Base-by-base conservation (phyloP, 2,113 vertebrate species). In the Motacilla tschutschensis region DNA sequence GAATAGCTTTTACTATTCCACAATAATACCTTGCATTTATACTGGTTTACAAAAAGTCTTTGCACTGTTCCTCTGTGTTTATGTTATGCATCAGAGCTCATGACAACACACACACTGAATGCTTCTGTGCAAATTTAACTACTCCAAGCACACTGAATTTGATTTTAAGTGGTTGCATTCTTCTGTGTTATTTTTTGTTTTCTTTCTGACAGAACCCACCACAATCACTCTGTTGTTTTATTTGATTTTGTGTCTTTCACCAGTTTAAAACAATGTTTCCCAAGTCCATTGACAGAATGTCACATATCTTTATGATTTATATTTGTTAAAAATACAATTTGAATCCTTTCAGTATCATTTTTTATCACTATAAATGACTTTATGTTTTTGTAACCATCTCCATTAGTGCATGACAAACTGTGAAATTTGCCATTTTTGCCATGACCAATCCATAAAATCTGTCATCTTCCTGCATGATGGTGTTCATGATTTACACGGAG, bases 401-500 rank as follows among this genome's bases (percentile, higher is more conserved):
- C 47, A 71, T 91, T 92, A 94, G 69, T 81, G 80, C 73, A 53
- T 88, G 77, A 91, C 35, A 89, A 94, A 90, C 66, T 81, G 51
- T 89, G 75, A 83, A 93, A 88, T 83, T 94, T 87, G 38, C 73
- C 31, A 66, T 89, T 91, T 94, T 96, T 92, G 41, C 74, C 72
- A 90, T 90, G 83, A 88, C 47, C 24, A 74, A 63, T 88, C 40
- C 50, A 87, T 89, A 94, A 93, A 91, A 89, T 90, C 59, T 89
- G 38, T 93, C 50, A 69, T 64, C 46, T 84, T 54, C 14, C 26
- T 89, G 75, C 44, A 76, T 51, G 48, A 85, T 75, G 83, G 58
- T 66, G 44, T 80, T 81, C 81, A 72, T 70, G 36, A 57, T 63
- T 92, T 84, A 83, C 35, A 69, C 1, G 2, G 9, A 35, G 31